These are phyloP conservation scores for Synergus umbraculus DNA, from an alignment of 2,888 invertebrate genomes.

Conservation along the genomic window DNA sequence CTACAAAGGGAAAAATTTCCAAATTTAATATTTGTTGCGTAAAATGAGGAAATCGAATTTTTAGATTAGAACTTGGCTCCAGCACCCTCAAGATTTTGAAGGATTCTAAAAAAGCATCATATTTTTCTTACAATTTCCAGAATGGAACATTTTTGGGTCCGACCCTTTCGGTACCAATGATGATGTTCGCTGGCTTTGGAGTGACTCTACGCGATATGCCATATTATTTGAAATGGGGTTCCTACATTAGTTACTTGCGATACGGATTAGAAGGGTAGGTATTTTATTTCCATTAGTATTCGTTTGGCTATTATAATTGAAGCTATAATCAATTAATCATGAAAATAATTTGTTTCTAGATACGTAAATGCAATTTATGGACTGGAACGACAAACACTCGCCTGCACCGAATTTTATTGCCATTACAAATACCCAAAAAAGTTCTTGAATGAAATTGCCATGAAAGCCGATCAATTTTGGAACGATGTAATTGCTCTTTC, in stretches of 20 bases:
- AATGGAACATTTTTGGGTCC: slow-evolving; percentile 97
- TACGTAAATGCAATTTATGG: slow-evolving; percentile 92
- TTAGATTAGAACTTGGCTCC: no score
- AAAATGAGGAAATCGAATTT: no score
- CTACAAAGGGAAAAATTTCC: no score
- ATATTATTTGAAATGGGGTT: slow-evolving; percentile 92
- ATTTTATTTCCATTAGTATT: neutral
- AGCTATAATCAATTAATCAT: slow-evolving; percentile 65
- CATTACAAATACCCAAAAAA: slow-evolving; percentile 90
- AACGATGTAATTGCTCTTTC: slow-evolving; percentile 87
- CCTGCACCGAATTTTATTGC: slow-evolving; percentile 87
- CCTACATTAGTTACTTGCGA: slow-evolving; percentile 92
- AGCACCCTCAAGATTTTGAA: neutral
- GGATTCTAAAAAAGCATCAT: slow-evolving; percentile 24
- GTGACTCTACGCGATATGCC: slow-evolving; percentile 93
- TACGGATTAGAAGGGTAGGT: slow-evolving; percentile 91
- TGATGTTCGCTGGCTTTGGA: slow-evolving; percentile 98
- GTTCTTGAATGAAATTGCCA: slow-evolving; percentile 90
- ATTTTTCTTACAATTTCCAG: slow-evolving; percentile 78
- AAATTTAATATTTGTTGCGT: no score
- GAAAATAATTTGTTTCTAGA: slow-evolving; percentile 54
- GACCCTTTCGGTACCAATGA: slow-evolving; percentile 93
- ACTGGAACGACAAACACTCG: slow-evolving; percentile 84
- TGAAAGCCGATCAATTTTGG: slow-evolving; percentile 89
- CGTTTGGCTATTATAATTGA: neutral